These are phyloP conservation scores for Daktulosphaira vitifoliae DNA, from an alignment of 1,140 invertebrate species.

Conservation along the genomic window DNA sequence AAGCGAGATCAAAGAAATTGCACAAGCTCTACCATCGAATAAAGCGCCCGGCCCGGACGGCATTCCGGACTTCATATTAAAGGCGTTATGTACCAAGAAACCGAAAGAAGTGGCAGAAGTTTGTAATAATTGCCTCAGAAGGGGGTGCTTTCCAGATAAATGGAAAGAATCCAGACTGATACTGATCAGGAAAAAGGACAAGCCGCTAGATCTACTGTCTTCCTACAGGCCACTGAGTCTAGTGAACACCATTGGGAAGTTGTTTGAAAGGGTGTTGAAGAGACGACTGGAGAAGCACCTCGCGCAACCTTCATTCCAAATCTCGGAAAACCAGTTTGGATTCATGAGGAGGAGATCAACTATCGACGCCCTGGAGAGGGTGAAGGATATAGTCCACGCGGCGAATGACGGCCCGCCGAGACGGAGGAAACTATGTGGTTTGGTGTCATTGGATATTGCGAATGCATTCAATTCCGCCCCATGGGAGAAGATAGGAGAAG, in stretches of 20 bases:
- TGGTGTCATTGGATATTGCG: neutral
- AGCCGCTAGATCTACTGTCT: neutral
- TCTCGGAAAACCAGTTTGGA: constrained; percentile 1
- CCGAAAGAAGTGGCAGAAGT: neutral
- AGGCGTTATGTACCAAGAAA: neutral
- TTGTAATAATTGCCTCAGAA: neutral
- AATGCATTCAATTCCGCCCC: constrained; percentile 13
- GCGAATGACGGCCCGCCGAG: neutral
- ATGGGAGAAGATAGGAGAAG: neutral
- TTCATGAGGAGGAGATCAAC: neutral
- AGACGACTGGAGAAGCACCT: neutral
- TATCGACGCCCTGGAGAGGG: neutral
- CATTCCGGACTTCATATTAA: neutral
- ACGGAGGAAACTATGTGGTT: neutral
- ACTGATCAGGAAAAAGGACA: neutral
- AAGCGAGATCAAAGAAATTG: no score
- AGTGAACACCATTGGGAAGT: constrained; percentile 3
- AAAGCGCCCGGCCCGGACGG: neutral
- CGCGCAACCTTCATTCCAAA: neutral
- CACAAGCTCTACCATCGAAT: neutral
- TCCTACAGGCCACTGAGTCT: neutral
- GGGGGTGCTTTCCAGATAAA: neutral
- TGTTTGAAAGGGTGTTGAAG: neutral
- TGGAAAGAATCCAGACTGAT: neutral
- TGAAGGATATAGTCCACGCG: neutral